Conservation (phyloP, 2,797 vertebrate species). For the Moxostoma hubbsi region DNA sequence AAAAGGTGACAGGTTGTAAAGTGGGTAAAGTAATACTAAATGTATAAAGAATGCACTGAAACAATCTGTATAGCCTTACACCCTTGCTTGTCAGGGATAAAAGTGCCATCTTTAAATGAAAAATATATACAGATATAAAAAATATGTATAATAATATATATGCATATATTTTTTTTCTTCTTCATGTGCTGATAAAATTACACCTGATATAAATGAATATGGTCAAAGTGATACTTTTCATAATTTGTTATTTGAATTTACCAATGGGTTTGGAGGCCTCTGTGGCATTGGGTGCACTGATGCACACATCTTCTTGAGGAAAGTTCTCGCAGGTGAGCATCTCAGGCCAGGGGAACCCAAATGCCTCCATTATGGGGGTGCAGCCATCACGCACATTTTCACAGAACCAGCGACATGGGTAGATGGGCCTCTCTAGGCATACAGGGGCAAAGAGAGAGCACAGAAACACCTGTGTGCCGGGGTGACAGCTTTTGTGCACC, state of each 20-base stretch:
- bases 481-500: constrained; percentile 96
- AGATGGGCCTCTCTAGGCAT: constrained; percentile 88
- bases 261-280: constrained; percentile 83
- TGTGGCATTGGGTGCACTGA: constrained; percentile 88
- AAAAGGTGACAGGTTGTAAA: constrained; percentile 68
- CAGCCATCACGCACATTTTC: constrained; percentile 94
- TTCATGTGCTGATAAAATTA: too few species aligned
- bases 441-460: constrained; percentile 94
- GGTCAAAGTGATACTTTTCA: background rate
- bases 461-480: constrained; percentile 92
- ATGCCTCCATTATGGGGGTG: constrained; percentile 96
- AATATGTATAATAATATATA: too few species aligned
- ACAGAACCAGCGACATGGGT: constrained; percentile 90
- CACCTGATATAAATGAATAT: too few species aligned
- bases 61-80: constrained; percentile 27
- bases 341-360: constrained; percentile 98
- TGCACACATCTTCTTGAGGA: constrained; percentile 92
- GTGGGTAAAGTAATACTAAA: constrained; percentile 52
- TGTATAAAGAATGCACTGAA: constrained; percentile 44
- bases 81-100: background rate
- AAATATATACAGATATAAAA: too few species aligned
- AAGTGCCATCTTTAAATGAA: too few species aligned
- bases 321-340: constrained; percentile 99
- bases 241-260: constrained; percentile 58
- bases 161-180: too few species aligned